Percentiles rank a stretch among this genome's conserved stretches.
Conservation (phyloP, 1,140 invertebrate species). For the Telenomus remus region DNA sequence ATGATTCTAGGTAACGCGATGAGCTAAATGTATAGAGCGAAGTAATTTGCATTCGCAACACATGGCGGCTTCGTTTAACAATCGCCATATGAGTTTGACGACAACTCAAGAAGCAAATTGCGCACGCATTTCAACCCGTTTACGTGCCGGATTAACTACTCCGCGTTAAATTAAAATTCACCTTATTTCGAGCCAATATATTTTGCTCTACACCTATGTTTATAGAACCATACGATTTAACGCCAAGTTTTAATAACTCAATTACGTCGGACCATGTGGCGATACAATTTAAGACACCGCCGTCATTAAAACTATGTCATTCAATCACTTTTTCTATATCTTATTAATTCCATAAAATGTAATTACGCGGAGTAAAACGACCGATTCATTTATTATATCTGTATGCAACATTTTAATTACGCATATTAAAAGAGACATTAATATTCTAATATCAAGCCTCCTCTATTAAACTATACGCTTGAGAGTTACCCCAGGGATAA, state of each 20-base stretch:
- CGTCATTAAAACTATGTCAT: no score
- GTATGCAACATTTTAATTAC: slow-evolving; percentile 21
- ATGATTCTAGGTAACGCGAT: slow-evolving; percentile 30
- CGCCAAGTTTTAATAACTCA: no score
- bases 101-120: slow-evolving; percentile 23
- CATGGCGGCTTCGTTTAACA: slow-evolving; percentile 31
- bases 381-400: no score
- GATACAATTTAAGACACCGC: no score
- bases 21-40: slow-evolving; percentile 25
- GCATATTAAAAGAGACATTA: slow-evolving; percentile 37
- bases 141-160: slow-evolving; percentile 17
- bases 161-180: slow-evolving; percentile 5
- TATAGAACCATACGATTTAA: no score
- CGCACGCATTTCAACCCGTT: slow-evolving; percentile 31
- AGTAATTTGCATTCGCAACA: slow-evolving; percentile 28
- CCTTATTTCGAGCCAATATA: no score
- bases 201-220: neutral
- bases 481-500: slow-evolving; percentile 20
- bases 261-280: no score
- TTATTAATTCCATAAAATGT: no score
- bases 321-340: no score
- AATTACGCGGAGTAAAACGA: no score
- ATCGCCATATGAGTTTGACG: slow-evolving; percentile 22
- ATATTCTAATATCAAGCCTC: slow-evolving; percentile 31
- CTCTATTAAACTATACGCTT: slow-evolving; percentile 15